Base-by-base conservation (phyloP, 30 jellyfish, hydroid and myxozoan species). In the Aurelia aurita region DNA sequence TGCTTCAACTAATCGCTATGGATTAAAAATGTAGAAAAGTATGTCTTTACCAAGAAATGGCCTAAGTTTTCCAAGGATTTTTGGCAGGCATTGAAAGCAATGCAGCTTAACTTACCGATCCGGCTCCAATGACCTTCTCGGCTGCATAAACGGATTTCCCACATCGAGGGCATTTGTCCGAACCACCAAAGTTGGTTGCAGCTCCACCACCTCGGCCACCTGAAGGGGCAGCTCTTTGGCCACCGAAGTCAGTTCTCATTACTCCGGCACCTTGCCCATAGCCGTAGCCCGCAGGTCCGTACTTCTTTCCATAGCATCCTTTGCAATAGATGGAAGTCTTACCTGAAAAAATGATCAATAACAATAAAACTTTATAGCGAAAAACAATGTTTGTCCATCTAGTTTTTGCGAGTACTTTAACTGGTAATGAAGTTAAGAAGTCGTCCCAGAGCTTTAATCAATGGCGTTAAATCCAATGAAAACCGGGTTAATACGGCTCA, bases 131-230 rank as follows among this genome's bases (percentile, higher is more conserved):
- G 25, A 65, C 44, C 62, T 93, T 91, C 82, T 93, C 98, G 1
- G 97, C 97, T 2, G 93, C 84, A 66, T 93, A 93, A 27, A 93
- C 98, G 25, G 98, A 80, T 49, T 90, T 95, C 8, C 92, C 91
- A 62, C 98, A 93, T 29, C 98, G 68, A 19, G 95, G 94, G 71
- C 98, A 93, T 18, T 86, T 89, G 57, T 91, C 90, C 22, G 96
- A 90, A 7, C 96, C 96, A 59, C 92, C 85, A 68, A 84, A 91
- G 5, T 67, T 77, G 53, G 70, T 62, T 3, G 77, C 77, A 2
- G 89, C 82, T 23, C 83, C 92, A 25, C 79, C 78, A 19, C 88
- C 88, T 44, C 90, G 73, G 25, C 88, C 77, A 67, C 87, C 77
- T 29, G 73, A 49, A 31, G 74, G 64, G 49, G 75, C 90, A 22